Conservation (phyloP, 2,113 vertebrate genomes). For the Empidonax alnorum region DNA sequence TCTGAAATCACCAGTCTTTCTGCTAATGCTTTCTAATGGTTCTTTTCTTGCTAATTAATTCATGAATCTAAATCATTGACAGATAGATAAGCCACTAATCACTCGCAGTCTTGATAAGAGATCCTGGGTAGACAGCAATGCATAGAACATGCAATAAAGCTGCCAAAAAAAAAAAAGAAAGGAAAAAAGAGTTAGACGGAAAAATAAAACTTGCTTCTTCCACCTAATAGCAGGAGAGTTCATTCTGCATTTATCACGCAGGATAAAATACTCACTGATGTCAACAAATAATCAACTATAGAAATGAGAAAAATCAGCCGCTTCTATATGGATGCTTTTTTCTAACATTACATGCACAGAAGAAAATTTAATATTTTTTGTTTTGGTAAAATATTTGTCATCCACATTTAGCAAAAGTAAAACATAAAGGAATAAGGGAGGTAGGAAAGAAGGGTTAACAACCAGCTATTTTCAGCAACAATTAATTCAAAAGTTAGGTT, state of each 20-base stretch:
- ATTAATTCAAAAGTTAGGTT: neutral
- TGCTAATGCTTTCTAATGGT: constrained; percentile 23
- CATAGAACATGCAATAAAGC: neutral
- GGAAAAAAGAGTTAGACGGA: neutral
- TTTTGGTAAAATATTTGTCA: neutral
- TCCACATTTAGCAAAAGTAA: neutral
- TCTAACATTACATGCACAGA: neutral
- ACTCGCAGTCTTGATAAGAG: neutral
- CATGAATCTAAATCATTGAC: constrained; percentile 42
- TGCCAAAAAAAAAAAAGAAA: neutral
- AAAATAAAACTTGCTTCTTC: neutral
- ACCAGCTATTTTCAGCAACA: neutral
- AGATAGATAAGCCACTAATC: constrained; percentile 33
- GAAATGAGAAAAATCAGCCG: neutral
- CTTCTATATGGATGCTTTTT: neutral
- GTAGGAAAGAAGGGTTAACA: neutral
- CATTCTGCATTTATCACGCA: neutral
- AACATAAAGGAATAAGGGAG: neutral
- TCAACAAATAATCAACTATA: neutral
- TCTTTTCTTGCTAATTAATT: constrained; percentile 40
- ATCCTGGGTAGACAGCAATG: constrained; percentile 17
- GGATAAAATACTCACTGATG: neutral
- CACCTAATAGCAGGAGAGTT: neutral
- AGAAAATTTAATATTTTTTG: neutral
- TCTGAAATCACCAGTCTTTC: constrained; percentile 17